phyloP scores from a whole-genome alignment of 2,888 invertebrate genomes.

The Ametastegia equiseti region DNA sequence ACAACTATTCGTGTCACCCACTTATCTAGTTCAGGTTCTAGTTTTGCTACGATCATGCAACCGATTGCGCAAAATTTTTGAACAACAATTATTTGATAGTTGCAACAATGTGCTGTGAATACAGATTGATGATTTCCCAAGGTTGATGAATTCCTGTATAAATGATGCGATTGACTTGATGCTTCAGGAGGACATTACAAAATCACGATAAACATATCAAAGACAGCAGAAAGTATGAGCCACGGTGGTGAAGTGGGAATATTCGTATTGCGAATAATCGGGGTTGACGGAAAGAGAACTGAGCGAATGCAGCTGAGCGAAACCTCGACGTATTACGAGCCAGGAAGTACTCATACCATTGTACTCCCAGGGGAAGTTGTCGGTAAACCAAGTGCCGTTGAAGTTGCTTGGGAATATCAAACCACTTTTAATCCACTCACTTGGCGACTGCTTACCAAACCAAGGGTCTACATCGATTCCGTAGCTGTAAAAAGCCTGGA shows the following conservation, averaged over 20 bases:
- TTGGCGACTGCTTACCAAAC: constrained; percentile 87
- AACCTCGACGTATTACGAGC: constrained; percentile 82
- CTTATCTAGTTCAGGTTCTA: no score
- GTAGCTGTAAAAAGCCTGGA: constrained; percentile 86
- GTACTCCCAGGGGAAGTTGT: constrained; percentile 84
- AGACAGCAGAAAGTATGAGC: constrained; percentile 82
- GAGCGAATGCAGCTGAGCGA: constrained; percentile 80
- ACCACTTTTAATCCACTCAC: constrained; percentile 89
- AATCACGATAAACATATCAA: constrained; percentile 85
- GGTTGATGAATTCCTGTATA: not conserved
- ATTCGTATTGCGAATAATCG: constrained; percentile 83
- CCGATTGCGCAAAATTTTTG: no score
- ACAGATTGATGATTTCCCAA: no score
- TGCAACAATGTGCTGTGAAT: no score
- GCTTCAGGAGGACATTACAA: constrained; percentile 87
- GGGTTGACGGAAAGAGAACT: constrained; percentile 80
- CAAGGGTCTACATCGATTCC: constrained; percentile 85
- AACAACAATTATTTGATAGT: no score
- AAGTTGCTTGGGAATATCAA: constrained; percentile 88
- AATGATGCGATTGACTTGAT: not conserved
- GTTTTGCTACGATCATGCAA: no score
- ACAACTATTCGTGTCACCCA: no score
- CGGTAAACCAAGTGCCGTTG: constrained; percentile 82
- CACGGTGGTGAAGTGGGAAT: constrained; percentile 90
- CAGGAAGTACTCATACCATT: constrained; percentile 83